Evolutionary conservation across 1,140 invertebrate genomes (phyloP), one percentile per base, ranked within the genome.

Genomic region (Acyrthosiphon pisum): DNA sequence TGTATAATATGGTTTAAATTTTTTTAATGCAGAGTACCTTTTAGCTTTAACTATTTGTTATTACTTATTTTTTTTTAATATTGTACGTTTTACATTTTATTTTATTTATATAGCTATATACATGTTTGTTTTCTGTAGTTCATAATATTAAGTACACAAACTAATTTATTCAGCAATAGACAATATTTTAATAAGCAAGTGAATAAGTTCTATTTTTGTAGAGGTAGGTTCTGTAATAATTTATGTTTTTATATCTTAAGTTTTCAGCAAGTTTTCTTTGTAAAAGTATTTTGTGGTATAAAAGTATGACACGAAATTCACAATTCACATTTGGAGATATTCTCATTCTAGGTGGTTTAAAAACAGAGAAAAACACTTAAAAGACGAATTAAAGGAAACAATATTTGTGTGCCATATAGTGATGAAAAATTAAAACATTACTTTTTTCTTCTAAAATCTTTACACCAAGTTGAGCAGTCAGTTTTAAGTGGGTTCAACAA

Each of bases 301-400:
- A 53, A 88, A 35, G 87, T 88, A 53, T 68, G 60, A 88, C 86
- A 50, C 20, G 6, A 50, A 35, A 88, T 53, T 89, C 20, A 53
- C 48, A 35, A 53, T 89, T 89, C 46, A 35, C 20, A 37, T 53
- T 53, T 89, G 8, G 35, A 53, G 46, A 89, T 89, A 35, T 53
- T 89, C 7, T 53, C 20, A 22, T 53, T 50, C 6, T 35, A 89
- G 46, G 37, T n/a, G 20, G 46, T 18, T 23, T 23, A 48, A 88
- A 20, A 89, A 50, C 46, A 89, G n/a, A 6, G 35, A 89, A 89
- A 53, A 37, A 89, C n/a, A 89, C 87, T 89, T 89, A 89, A 89
- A 89, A 89, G 48, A 26, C 2, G 9, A 89, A 53, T 37, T 53
- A 87, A 89, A 89, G n/a, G 23, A 48, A 87, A 87, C 86, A 48